phyloP scores from a whole-genome alignment of 2,113 vertebrate genomes.

The Elephas maximus region DNA sequence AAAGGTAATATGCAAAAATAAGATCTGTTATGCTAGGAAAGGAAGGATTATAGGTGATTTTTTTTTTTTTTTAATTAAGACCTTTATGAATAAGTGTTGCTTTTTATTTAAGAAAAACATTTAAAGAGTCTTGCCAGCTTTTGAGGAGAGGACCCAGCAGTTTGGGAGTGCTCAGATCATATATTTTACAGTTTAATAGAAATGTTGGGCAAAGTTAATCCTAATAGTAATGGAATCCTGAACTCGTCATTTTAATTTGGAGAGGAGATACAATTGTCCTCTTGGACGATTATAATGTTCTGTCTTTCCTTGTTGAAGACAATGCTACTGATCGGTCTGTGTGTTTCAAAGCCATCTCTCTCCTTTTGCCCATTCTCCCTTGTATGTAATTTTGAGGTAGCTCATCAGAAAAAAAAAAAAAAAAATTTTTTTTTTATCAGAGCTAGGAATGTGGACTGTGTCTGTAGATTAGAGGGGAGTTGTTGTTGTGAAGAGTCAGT shows the following conservation, averaged over 20 bases:
- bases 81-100: neutral
- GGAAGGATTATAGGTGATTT: neutral
- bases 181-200: neutral
- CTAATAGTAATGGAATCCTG: neutral
- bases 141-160: neutral
- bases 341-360: neutral
- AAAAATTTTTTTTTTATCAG: neutral
- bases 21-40: neutral
- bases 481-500: too few species aligned
- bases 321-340: neutral
- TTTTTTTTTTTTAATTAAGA: neutral
- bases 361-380: neutral
- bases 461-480: neutral
- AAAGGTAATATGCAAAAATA: neutral
- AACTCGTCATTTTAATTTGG: neutral
- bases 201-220: neutral
- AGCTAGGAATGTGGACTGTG: neutral
- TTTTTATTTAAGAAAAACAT: neutral
- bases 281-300: neutral
- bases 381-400: neutral
- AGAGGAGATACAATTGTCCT: neutral
- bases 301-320: neutral
- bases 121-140: neutral
- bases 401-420: neutral
- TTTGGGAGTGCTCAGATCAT: neutral